These are phyloP conservation scores for Tiliacea aurago DNA, from an alignment of 2,888 invertebrate genomes.

Conservation along the genomic window DNA sequence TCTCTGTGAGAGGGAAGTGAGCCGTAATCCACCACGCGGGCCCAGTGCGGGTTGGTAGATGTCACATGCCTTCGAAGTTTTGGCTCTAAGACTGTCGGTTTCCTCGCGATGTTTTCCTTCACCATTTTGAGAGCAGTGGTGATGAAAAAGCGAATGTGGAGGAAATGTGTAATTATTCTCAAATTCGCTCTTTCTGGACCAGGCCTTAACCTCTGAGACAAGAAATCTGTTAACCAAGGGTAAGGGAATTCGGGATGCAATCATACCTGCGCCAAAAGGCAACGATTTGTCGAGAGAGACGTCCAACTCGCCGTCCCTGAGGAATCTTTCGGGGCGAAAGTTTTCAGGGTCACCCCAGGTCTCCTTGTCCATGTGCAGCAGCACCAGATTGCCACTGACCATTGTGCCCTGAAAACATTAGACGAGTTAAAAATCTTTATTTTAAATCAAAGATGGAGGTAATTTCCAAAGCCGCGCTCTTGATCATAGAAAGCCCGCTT, in stretches of 20 bases:
- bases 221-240: background rate
- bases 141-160: background rate
- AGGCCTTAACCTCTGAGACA: background rate
- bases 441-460: background rate
- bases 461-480: background rate
- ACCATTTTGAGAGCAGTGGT: too few species aligned
- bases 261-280: conserved; percentile 92
- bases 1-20: too few species aligned
- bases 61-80: too few species aligned
- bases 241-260: background rate
- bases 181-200: background rate
- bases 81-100: too few species aligned
- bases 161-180: background rate
- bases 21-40: too few species aligned
- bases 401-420: conserved; percentile 85
- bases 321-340: conserved; percentile 92
- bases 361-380: conserved; percentile 90
- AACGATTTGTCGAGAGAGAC: conserved; percentile 91
- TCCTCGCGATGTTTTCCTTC: too few species aligned
- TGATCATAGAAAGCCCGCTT: background rate
- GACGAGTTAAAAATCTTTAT: background rate
- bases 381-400: conserved; percentile 89
- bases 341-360: conserved; percentile 92
- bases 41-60: too few species aligned
- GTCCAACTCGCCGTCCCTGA: conserved; percentile 89